A percentile compares a stretch with the other conserved stretches of the same genome.
Evolutionary conservation across 2,113 vertebrate species (phyloP).

Genomic region (Microtus pennsylvanicus): DNA sequence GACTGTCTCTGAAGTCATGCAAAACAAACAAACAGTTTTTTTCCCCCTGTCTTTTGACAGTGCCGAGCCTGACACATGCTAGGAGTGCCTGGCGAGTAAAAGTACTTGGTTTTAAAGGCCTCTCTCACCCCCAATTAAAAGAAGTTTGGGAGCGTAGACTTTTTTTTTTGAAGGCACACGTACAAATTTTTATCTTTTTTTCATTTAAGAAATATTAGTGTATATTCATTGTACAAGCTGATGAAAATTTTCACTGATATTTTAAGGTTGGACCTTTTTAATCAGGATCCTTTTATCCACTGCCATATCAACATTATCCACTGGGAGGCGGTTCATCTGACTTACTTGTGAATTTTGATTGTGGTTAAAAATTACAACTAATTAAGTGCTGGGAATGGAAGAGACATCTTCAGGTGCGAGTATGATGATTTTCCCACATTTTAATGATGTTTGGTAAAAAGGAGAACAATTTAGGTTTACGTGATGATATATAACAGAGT

Average conservation of each 20-base stretch:
- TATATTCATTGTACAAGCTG: not conserved
- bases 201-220: not conserved
- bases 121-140: not conserved
- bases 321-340: not conserved
- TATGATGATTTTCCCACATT: not conserved
- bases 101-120: conserved; percentile 32
- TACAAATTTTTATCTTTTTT: not conserved
- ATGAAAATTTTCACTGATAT: not conserved
- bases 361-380: conserved; percentile 40
- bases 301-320: not conserved
- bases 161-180: not conserved
- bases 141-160: not conserved
- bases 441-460: conserved; percentile 34
- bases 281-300: not conserved
- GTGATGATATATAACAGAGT: not conserved
- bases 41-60: not conserved
- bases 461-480: not conserved
- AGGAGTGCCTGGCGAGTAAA: not conserved
- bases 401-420: not conserved
- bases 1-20: not conserved
- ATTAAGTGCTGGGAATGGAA: not conserved
- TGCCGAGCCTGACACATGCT: not conserved
- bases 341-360: conserved; percentile 37
- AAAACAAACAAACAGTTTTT: not conserved
- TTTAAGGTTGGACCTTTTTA: not conserved